phyloP scores from a whole-genome alignment of 2,113 vertebrate species.

The Australoheros scitulus region DNA sequence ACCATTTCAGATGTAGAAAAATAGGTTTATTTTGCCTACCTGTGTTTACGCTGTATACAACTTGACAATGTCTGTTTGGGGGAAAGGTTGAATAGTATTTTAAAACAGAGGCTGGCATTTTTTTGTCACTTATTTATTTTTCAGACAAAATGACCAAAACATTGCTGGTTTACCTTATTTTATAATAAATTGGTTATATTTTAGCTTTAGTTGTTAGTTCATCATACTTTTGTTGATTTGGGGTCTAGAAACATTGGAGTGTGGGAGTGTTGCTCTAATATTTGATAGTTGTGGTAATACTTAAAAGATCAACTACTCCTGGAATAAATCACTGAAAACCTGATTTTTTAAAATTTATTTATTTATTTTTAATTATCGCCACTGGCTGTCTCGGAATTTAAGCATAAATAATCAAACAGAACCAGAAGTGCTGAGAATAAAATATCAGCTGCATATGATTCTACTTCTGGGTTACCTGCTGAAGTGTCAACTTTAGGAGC shows the following conservation, averaged over 20 bases:
- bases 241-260: neutral
- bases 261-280: neutral
- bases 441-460: neutral
- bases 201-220: neutral
- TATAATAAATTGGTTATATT: neutral
- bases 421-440: neutral
- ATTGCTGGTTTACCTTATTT: neutral
- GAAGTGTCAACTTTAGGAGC: neutral
- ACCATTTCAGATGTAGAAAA: neutral
- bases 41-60: neutral
- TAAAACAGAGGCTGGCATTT: no score
- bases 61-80: neutral
- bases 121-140: neutral
- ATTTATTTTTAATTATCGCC: neutral
- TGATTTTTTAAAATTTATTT: neutral
- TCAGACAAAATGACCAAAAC: neutral
- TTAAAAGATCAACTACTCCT: neutral
- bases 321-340: neutral
- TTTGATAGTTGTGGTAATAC: neutral
- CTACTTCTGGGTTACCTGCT: neutral
- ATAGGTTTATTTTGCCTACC: neutral
- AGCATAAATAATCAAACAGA: neutral
- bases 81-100: no score
- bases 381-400: neutral
- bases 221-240: neutral